phyloP scores from a whole-genome alignment of 1,140 invertebrate genomes.

The Apis dorsata region DNA sequence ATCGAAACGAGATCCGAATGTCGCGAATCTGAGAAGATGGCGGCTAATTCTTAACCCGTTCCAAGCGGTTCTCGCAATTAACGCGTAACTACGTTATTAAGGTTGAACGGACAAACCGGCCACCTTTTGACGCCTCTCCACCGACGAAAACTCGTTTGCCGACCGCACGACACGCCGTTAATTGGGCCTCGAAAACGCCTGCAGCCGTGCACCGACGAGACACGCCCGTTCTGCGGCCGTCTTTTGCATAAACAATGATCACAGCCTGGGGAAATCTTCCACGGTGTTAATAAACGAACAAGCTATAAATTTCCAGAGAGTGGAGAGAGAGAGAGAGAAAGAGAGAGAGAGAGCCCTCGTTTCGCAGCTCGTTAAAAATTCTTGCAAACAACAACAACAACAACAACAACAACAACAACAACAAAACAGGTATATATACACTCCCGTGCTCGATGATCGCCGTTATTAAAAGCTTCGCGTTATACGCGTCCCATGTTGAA shows the following conservation, averaged over 20 bases:
- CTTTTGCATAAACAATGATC: slow-evolving; percentile 62
- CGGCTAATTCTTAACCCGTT: slow-evolving; percentile 50
- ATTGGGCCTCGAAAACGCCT: slow-evolving; percentile 57
- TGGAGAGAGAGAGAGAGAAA: not conserved
- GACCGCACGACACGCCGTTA: slow-evolving; percentile 55
- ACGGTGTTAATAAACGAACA: slow-evolving; percentile 44
- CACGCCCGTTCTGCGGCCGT: slow-evolving; percentile 42
- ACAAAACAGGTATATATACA: not conserved
- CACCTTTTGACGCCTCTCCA: slow-evolving; percentile 45
- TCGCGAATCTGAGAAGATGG: not conserved
- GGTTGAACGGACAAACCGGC: slow-evolving; percentile 37
- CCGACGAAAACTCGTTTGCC: slow-evolving; percentile 54
- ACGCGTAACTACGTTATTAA: slow-evolving; percentile 49
- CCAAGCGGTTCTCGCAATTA: slow-evolving; percentile 49
- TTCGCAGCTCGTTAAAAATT: slow-evolving; percentile 41
- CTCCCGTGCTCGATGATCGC: slow-evolving; percentile 16
- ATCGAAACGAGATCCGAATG: no score
- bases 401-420: not conserved
- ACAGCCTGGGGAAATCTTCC: slow-evolving; percentile 45
- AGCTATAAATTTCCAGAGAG: slow-evolving; percentile 7
- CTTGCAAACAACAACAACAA: not conserved
- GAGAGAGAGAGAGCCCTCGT: not conserved
- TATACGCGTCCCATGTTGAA: not conserved
- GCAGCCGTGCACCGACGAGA: slow-evolving; percentile 36
- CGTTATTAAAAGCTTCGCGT: slow-evolving; percentile 16